These are phyloP conservation scores for Poeciliopsis paucimaculata DNA, from an alignment of 2,797 vertebrate species.

Conservation along the genomic window DNA sequence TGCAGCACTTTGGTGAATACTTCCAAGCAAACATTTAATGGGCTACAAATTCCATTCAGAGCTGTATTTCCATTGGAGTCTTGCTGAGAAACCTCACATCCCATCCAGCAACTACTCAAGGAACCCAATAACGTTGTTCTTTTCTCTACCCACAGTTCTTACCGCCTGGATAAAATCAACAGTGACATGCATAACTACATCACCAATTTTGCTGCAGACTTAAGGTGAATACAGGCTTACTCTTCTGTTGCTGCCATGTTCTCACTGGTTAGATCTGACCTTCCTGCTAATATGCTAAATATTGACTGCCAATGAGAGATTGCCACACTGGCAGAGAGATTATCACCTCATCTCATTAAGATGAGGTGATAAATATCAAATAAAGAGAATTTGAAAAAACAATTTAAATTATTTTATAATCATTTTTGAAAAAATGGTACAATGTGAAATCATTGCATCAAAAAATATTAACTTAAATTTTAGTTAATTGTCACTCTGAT, in stretches of 20 bases:
- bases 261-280: constrained; percentile 56
- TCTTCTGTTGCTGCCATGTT: constrained; percentile 59
- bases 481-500: not conserved
- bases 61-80: constrained; percentile 35
- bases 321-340: constrained; percentile 15
- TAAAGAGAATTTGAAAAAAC: constrained; percentile 22
- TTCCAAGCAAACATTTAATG: constrained; percentile 72
- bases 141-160: constrained; percentile 84
- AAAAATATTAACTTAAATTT: not conserved
- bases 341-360: not conserved
- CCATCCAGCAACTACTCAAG: constrained; percentile 52
- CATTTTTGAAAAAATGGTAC: not conserved
- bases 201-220: constrained; percentile 87
- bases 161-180: constrained; percentile 86
- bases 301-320: constrained; percentile 66
- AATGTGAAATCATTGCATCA: not conserved
- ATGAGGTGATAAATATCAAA: constrained; percentile 32
- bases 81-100: constrained; percentile 51
- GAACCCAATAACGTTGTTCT: constrained; percentile 77
- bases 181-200: constrained; percentile 87
- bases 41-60: constrained; percentile 38
- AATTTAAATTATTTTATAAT: not conserved
- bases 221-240: constrained; percentile 82
- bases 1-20: constrained; percentile 67
- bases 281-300: constrained; percentile 68